Percentiles rank a stretch among this genome's conserved stretches.
phyloP scores from a whole-genome alignment of 2,113 vertebrate species.

The Ornithorhynchus anatinus region DNA sequence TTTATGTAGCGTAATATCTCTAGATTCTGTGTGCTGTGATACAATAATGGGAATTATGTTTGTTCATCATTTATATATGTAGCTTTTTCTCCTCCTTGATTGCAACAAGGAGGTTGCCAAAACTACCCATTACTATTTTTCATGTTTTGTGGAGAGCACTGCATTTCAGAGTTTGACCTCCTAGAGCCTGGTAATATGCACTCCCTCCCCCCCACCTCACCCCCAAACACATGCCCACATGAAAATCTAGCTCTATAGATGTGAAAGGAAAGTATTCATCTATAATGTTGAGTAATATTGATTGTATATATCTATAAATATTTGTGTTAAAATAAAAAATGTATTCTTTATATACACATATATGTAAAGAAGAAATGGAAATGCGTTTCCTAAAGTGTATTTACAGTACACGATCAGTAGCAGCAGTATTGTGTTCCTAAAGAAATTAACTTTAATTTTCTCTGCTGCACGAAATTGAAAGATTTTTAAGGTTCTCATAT shows the following conservation, averaged over 20 bases:
- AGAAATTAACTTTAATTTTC: conserved; percentile 4
- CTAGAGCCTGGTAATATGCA: neutral
- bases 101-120: neutral
- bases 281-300: too few species aligned
- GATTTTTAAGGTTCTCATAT: neutral
- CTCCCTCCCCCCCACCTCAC: rapidly evolving
- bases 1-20: neutral
- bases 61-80: neutral
- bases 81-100: neutral
- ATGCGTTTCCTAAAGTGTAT: too few species aligned
- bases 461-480: neutral
- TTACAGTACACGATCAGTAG: too few species aligned
- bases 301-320: too few species aligned
- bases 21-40: neutral
- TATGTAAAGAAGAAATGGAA: too few species aligned
- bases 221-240: too few species aligned
- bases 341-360: too few species aligned
- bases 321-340: too few species aligned
- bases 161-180: neutral
- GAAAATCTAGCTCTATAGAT: too few species aligned
- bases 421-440: too few species aligned
- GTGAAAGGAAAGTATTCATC: too few species aligned
- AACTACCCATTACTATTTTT: neutral
- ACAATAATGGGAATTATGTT: neutral
- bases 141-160: neutral